These are phyloP conservation scores for Natrix natrix DNA, from an alignment of 2,797 vertebrate species.

Conservation along the genomic window DNA sequence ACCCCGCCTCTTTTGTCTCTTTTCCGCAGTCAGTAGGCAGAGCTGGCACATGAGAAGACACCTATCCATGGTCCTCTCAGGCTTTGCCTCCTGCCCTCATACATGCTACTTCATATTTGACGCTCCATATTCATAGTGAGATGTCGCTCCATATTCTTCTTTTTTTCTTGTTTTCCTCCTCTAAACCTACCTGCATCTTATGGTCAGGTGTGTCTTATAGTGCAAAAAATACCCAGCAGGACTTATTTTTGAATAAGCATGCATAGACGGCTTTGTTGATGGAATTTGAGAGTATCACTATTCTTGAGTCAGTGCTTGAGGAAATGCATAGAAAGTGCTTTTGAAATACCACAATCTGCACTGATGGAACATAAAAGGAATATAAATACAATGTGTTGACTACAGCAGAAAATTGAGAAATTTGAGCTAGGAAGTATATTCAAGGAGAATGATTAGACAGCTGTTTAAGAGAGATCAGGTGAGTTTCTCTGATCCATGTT, in stretches of 20 bases:
- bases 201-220: too few relatives aligned
- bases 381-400: background rate
- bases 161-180: too few relatives aligned
- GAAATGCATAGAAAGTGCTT: background rate
- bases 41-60: too few relatives aligned
- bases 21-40: too few relatives aligned
- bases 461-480: background rate
- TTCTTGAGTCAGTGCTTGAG: background rate
- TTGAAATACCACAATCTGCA: background rate
- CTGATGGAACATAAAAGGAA: background rate
- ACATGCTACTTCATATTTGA: too few relatives aligned
- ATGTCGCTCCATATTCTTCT: too few relatives aligned
- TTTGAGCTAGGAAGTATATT: background rate
- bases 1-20: too few relatives aligned
- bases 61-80: too few relatives aligned
- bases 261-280: background rate
- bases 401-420: background rate
- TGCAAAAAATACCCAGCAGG: background rate
- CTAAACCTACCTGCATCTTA: too few relatives aligned
- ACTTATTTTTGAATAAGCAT: background rate
- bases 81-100: too few relatives aligned
- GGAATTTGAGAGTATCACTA: background rate
- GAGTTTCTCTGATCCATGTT: background rate
- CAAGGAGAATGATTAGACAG: slow-evolving; percentile 8
- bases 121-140: too few relatives aligned